Conservation (phyloP, 2,113 vertebrate species). For the Mesembrinibis cayennensis region DNA sequence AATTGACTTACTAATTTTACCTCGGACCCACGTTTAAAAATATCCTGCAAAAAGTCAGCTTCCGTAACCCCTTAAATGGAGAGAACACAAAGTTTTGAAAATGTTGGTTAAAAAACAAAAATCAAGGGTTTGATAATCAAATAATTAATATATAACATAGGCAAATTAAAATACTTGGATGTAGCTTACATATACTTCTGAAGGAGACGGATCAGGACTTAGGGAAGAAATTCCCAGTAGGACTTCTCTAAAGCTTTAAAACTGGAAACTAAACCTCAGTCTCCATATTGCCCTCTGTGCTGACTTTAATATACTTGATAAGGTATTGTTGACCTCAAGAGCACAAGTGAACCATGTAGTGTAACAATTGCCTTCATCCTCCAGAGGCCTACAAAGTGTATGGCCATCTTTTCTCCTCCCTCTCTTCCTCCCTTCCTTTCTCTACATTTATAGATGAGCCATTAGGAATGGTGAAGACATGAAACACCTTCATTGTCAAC, state of each 20-base stretch:
- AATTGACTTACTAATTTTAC: constrained; percentile 1
- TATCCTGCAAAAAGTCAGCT: not conserved
- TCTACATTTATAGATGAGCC: not conserved
- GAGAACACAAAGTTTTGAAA: not conserved
- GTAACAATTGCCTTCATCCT: not conserved
- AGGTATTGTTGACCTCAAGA: not conserved
- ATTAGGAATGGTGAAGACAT: not conserved
- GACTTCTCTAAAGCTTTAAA: not conserved
- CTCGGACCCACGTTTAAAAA: not conserved
- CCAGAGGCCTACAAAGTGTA: not conserved
- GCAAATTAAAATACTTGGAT: not conserved
- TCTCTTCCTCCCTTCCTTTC: not conserved
- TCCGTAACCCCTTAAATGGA: not conserved
- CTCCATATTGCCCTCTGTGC: not conserved
- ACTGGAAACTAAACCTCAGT: not conserved
- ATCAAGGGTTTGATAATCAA: not conserved
- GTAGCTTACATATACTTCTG: not conserved
- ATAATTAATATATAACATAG: not conserved
- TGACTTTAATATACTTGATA: not conserved
- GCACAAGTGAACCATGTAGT: not conserved
- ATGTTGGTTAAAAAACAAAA: not conserved
- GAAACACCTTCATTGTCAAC: not conserved
- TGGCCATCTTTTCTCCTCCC: not conserved
- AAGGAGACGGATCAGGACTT: not conserved
- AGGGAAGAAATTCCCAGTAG: not conserved